Base-by-base conservation (phyloP, 37 sponge, comb jelly and placozoan species). In the Chondrilla cf. caribensis region DNA sequence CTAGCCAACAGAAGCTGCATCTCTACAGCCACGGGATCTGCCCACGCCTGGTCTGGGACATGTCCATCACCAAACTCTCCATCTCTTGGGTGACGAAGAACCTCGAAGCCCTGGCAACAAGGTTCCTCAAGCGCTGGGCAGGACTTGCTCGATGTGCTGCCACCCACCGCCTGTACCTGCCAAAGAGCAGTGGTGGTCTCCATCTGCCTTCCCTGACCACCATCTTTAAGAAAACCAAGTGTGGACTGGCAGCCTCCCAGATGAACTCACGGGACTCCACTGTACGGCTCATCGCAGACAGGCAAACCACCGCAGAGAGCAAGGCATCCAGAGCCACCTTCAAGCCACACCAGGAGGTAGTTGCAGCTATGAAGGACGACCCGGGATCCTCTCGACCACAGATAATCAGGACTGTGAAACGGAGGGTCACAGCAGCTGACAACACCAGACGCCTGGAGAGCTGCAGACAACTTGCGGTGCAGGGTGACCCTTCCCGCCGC, bases 61-160 rank as follows among this genome's bases (percentile, higher is more conserved):
- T 82, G 19, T 28, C 72, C 57, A 70, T 82, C 71, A 54, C 42
- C 37, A 3, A 70, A 22, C 38, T 70, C n/a, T 36, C 83, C 43
- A 33, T 71, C 72, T 39, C 72, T 19, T 82, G 83, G 83, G 38
- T 82, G 14, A 32, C 21, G 24, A 54, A 25, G 35, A 70, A 2
- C 25, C 72, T 70, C 2, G 83, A 82, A 4, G 54, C 83, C 11
- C 8, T 70, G 58, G 83, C 73, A 1, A 82, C 83, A 25, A 31
- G 58, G 38, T 82, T 26, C 58, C 83, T 82, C 41, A 82, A 82
- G 72, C 40, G 58, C 28, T 82, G 83, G 83, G 3, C 83, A 29
- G 83, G 83, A 3, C 41, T 82, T 28, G 72, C 83, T 3, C 5
- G 38, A 9, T 4, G 70, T 17, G 83, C 83, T 9, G 72, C 40